Evolutionary conservation across 2,797 vertebrate species (phyloP).

Genomic region (Phaenicophaeus curvirostris): DNA sequence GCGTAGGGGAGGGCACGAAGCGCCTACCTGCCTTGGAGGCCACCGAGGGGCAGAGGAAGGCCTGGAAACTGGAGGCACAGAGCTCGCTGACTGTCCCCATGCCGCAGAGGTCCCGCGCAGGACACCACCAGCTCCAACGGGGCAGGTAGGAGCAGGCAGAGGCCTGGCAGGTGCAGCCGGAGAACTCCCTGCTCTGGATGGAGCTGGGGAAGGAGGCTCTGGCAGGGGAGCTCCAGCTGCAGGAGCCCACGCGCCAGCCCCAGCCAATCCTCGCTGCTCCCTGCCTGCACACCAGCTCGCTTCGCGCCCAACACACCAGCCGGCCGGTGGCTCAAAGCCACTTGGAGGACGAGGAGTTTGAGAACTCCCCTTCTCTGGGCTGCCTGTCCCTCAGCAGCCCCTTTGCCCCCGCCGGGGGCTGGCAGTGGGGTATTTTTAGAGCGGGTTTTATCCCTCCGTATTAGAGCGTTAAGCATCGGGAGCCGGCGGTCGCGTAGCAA

Average conservation of each 20-base stretch:
- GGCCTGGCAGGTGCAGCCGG: not conserved
- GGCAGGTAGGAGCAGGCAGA: not conserved
- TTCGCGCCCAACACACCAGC: not conserved
- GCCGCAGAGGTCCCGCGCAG: not conserved
- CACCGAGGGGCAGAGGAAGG: constrained; percentile 83
- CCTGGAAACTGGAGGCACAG: constrained; percentile 88
- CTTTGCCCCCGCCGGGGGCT: not conserved
- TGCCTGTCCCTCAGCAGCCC: not conserved
- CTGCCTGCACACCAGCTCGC: not conserved
- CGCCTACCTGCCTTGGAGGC: constrained; percentile 80
- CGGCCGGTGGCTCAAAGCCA: not conserved
- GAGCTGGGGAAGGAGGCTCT: not conserved
- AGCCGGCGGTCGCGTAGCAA: constrained; percentile 68
- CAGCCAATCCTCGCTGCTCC: constrained; percentile 1
- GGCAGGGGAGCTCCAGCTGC: constrained; percentile 26
- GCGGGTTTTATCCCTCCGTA: constrained; percentile 41
- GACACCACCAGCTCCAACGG: not conserved
- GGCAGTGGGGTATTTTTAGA: constrained; percentile 43
- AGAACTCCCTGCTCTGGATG: not conserved
- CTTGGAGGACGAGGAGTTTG: not conserved
- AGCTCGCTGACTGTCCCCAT: constrained; percentile 89
- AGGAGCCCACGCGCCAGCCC: constrained; percentile 53
- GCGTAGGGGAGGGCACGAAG: not conserved
- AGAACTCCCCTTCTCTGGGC: not conserved
- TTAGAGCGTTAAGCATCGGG: constrained; percentile 39